phyloP scores from a whole-genome alignment of 2,113 vertebrate species.

The Tor tambroides region DNA sequence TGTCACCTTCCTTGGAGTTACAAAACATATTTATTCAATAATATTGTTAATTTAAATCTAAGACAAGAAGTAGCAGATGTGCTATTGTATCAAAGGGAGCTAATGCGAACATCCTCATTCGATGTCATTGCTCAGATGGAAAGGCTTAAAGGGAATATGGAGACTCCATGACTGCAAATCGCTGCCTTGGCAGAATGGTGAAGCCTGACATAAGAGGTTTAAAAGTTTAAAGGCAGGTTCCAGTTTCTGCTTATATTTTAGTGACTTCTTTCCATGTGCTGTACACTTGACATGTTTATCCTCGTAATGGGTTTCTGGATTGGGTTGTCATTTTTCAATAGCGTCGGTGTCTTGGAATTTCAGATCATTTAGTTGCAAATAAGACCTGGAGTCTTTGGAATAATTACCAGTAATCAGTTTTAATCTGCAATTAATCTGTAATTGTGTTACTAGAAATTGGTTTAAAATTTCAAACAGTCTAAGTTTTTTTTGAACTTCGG shows the following conservation, averaged over 20 bases:
- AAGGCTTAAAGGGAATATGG: conserved; percentile 28
- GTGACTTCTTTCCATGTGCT: conserved; percentile 10
- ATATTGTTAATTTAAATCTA: not conserved
- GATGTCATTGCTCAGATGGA: conserved; percentile 16
- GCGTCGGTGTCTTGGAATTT: not conserved
- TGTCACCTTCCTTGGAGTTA: not conserved
- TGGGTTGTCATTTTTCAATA: not conserved
- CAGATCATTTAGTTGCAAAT: not conserved
- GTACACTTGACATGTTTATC: conserved; percentile 21
- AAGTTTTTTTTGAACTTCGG: not conserved
- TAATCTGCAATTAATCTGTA: conserved; percentile 2
- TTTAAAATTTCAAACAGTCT: conserved; percentile 9
- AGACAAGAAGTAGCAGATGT: not conserved
- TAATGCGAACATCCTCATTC: conserved; percentile 19
- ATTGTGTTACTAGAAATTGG: conserved; percentile 11
- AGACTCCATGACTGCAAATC: conserved; percentile 25
- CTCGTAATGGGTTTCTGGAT: conserved; percentile 15
- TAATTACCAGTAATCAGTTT: conserved; percentile 9
- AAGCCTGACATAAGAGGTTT: conserved; percentile 48
- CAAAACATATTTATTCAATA: not conserved
- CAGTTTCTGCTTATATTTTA: conserved; percentile 25
- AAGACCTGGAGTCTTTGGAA: not conserved
- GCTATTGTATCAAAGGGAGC: not conserved
- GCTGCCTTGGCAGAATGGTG: conserved; percentile 24
- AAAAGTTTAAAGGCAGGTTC: conserved; percentile 45